Evolutionary conservation across 2,888 invertebrate species (phyloP), one percentile per base, ranked within the genome.

Genomic region (Antheraea assamensis): DNA sequence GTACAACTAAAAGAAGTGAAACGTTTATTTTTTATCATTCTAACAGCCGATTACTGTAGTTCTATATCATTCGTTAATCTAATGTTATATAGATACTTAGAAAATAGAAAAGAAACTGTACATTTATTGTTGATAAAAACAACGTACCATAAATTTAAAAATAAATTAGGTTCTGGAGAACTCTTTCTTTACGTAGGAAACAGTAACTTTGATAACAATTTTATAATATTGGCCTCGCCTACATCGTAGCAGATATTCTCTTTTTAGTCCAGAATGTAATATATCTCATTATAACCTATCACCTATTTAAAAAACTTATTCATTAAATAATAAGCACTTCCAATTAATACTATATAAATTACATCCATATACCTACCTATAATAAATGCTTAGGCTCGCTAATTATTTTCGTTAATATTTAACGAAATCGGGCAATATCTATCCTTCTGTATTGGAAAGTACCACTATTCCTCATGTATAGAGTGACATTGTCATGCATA

Each of bases 371-470:
- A 35, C 7, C n/a, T n/a, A n/a, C n/a, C n/a, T n/a, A n/a, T n/a
- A n/a, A n/a, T n/a, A n/a, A 42, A 42, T 42, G 49, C 49, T 49
- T 19, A 49, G 49, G 3, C 3, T 49, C 49, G 17, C 42, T 42
- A 42, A 13, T 42, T 42, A 13, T 42, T 42, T 42, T n/a, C 52
- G n/a, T 8, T 21, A 55, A n/a, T 55, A 55, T 55, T 55, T 55
- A 55, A 55, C n/a, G 5, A 55, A 55, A n/a, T 55, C n/a, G 13
- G n/a, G 8, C 7, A 8, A n/a, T 55, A 55, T 55, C 2, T 58
- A 24, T 24, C 58, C 58, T 74, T 74, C 70, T 73, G 73, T 73
- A 74, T 81, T 87, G 83, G 88, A 88, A 88, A 88, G 88, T 79
- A 79, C 81, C 81, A 74, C 73, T 77, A 80, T 83, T 77, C 79